Conservation (phyloP, 53 echinoderm and acorn worm genomes). For the Pentamera pediparva region DNA sequence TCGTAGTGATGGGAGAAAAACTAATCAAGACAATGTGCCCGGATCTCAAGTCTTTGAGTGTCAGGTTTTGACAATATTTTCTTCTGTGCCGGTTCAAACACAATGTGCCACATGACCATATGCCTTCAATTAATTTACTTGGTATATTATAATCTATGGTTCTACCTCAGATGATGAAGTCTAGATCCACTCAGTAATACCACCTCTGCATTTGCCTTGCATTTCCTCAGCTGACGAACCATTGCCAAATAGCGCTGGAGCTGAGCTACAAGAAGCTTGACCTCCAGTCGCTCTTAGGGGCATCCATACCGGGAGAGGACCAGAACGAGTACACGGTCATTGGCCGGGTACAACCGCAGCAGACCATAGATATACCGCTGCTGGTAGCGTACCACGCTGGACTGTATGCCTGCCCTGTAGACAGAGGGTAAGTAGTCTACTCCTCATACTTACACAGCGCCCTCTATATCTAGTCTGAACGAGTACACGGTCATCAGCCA, state of each 20-base stretch:
- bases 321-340: conserved; percentile 68
- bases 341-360: conserved; percentile 51
- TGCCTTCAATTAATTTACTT: too few relatives aligned
- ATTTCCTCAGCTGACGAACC: conserved; percentile 56
- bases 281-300: conserved; percentile 67
- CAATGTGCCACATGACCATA: too few relatives aligned
- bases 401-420: conserved; percentile 84
- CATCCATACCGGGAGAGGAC: conserved; percentile 81
- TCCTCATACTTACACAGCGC: neutral
- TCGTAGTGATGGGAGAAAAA: too few relatives aligned
- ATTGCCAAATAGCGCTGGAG: conserved; percentile 68
- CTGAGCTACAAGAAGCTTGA: conserved; percentile 96
- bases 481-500: neutral
- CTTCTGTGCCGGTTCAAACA: too few relatives aligned
- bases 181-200: too few relatives aligned
- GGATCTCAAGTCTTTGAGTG: too few relatives aligned
- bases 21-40: too few relatives aligned
- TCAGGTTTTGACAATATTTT: too few relatives aligned
- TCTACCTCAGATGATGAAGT: too few relatives aligned
- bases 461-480: neutral
- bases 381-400: conserved; percentile 81
- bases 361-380: conserved; percentile 74
- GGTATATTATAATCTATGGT: too few relatives aligned
- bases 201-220: too few relatives aligned
- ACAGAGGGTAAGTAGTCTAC: conserved; percentile 77